phyloP scores from a whole-genome alignment of 2,888 invertebrate species.

The Syritta pipiens region DNA sequence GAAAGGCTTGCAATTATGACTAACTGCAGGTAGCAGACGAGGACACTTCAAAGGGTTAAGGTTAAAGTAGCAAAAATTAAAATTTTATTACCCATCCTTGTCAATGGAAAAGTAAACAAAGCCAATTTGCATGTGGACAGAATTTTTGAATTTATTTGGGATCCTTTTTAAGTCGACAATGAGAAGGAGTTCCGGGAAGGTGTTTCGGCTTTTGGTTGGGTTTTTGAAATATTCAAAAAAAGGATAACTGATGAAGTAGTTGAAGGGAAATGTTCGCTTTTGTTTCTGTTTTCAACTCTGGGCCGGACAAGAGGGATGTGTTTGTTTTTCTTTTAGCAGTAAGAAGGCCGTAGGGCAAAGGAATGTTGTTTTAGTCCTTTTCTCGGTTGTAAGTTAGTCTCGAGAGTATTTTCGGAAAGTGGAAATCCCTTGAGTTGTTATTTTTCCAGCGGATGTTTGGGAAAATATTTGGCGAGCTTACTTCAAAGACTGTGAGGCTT shows the following conservation, averaged over 20 bases:
- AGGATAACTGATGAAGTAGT: conserved; percentile 38
- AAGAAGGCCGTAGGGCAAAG: conserved; percentile 11
- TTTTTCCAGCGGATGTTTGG: conserved; percentile 41
- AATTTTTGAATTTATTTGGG: conserved; percentile 5
- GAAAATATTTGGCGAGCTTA: conserved; percentile 20
- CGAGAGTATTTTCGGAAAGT: conserved; percentile 7
- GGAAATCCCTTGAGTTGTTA: conserved; percentile 20
- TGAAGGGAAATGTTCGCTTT: conserved; percentile 14
- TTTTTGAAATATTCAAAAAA: conserved; percentile 30
- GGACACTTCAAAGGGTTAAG: conserved; percentile 51
- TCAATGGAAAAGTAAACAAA: conserved; percentile 45
- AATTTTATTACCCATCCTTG: conserved; percentile 52
- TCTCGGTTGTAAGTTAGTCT: conserved; percentile 29
- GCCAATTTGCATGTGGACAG: conserved; percentile 54
- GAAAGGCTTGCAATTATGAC: conserved; percentile 48
- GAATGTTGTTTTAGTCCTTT: conserved; percentile 48
- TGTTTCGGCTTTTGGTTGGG: not conserved
- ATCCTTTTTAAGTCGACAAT: conserved; percentile 16
- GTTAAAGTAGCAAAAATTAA: conserved; percentile 11
- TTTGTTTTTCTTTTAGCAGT: conserved; percentile 60
- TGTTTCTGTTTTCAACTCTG: conserved; percentile 8
- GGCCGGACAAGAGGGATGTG: conserved; percentile 4
- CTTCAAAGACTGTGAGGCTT: too few relatives aligned
- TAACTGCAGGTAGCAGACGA: conserved; percentile 41
- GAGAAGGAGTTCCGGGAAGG: conserved; percentile 15